Evolutionary conservation across 2,888 invertebrate genomes (phyloP), one percentile per base, ranked within the genome.

Genomic region (Endotricha flammealis): DNA sequence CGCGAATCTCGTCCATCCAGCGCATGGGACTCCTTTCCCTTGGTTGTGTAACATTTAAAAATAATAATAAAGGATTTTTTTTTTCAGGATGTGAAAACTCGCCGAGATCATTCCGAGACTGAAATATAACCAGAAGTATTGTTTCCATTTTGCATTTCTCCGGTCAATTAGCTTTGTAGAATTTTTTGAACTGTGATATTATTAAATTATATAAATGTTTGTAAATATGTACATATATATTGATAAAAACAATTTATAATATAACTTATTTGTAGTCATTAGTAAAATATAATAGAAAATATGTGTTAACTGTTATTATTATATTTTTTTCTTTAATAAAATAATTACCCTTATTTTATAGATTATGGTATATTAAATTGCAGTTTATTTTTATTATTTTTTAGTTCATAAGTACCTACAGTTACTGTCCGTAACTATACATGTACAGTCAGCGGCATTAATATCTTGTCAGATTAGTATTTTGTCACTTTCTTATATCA

Each of bases 141-240:
- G 10, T 4, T 14, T 8, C 6, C n/a, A 9, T 28, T 2, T 9
- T 11, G 12, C 30, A 14, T n/a, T 23, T 23, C 14, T 12, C 29
- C 13, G 10, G 17, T 12, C 2, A 22, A 35, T 37, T 42, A 42
- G 41, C 46, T 55, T 50, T 43, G 48, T 59, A 57, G 49, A 54
- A 61, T 53, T 49, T 48, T 53, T 57, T 39, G 52, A 70, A 60
- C 76, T 77, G 76, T 77, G 76, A 77, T 77, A 77, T 63, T 72
- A 72, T 57, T 58, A n/a, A 28, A 55, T 66, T 71, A 64, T 54
- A 64, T 28, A 6, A 32, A 30, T 49, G 29, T 42, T 44, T 71
- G 70, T 71, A 68, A 69, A 78, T 75, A 75, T 76, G 72, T 76
- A 74, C 61, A 75, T 57, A 50, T 39, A 33, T 48, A 46, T 46